Base-by-base conservation (phyloP, 1,140 invertebrate species). In the Bombus soroeensis region DNA sequence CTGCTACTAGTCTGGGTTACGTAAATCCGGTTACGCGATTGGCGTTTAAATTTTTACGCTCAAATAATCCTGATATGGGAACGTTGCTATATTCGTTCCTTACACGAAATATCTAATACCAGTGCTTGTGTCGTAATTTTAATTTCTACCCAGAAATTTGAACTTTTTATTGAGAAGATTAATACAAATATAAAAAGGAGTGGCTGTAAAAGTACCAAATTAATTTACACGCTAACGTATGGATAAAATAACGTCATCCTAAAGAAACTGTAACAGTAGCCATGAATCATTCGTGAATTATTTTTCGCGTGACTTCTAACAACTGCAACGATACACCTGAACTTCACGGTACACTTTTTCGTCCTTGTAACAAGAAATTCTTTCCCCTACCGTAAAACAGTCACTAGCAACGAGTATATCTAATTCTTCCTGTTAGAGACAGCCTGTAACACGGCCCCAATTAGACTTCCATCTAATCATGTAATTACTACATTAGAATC, bases 1-100 rank as follows among this genome's bases (percentile, higher is more conserved):
- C 37, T 22, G 53, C 78, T 25, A 76, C 73, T 43, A 41, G 57
- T 10, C 37, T 34, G 1, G 41, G 75, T 89, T 89, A 64, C 81
- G 73, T 85, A 88, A 88, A 28, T n/a, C 39, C 15, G 6, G 34
- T 89, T 89, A 81, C 47, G 41, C 85, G 88, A 88, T 72, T 81
- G 41, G 64, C 28, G 77, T 18, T 59, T 13, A 32, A 34, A 81
- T 70, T 81, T 87, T 74, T 72, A 6, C n/a, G 25, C 70, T 28
- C 25, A 32, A 57, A 43, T 34, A 62, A 85, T 73, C 34, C 66
- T 18, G 10, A 39, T 34, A 47, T 32, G 53, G 64, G 18, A 57
- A 68, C 43, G n/a, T 41, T 62, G 22, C 10, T 57, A 9, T 6
- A 32, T 28, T n/a, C 37, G 37, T 64, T 34, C 43, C 47, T 53